phyloP scores from a whole-genome alignment of 2,797 vertebrate species.

The Graptemys geographica region DNA sequence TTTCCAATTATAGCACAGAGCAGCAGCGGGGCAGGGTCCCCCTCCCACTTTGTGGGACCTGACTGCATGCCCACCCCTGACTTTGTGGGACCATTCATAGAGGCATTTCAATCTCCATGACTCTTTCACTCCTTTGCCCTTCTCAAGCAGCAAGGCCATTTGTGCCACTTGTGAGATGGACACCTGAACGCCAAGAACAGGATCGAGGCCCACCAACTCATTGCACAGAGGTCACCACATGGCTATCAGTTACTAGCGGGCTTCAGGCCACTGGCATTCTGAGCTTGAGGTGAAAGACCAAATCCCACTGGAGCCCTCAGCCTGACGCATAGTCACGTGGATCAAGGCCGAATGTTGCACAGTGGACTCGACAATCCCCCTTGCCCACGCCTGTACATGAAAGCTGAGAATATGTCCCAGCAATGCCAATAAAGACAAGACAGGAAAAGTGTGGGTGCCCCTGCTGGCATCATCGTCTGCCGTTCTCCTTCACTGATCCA shows the following conservation, averaged over 20 bases:
- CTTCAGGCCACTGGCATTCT: not conserved
- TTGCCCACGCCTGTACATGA: not conserved
- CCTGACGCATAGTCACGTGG: not conserved
- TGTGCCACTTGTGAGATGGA: not conserved
- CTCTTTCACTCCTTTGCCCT: not conserved
- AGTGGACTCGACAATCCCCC: not conserved
- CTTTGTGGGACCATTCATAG: not conserved
- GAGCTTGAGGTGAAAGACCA: not conserved
- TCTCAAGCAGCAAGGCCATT: not conserved
- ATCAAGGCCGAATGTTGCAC: not conserved
- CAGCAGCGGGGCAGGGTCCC: not conserved
- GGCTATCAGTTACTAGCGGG: not conserved
- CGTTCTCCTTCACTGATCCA: not conserved
- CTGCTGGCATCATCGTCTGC: not conserved
- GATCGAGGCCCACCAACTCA: rapidly evolving
- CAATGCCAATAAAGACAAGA: not conserved
- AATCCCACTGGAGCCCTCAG: not conserved
- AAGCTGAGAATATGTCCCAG: not conserved
- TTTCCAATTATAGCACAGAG: not conserved
- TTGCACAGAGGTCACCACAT: not conserved
- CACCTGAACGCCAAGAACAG: not conserved
- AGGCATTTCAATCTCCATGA: not conserved
- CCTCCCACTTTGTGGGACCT: not conserved
- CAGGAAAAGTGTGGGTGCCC: not conserved
- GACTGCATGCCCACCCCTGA: not conserved